Evolutionary conservation across 1,140 invertebrate genomes (phyloP).

Genomic region (Cydia strobilella): DNA sequence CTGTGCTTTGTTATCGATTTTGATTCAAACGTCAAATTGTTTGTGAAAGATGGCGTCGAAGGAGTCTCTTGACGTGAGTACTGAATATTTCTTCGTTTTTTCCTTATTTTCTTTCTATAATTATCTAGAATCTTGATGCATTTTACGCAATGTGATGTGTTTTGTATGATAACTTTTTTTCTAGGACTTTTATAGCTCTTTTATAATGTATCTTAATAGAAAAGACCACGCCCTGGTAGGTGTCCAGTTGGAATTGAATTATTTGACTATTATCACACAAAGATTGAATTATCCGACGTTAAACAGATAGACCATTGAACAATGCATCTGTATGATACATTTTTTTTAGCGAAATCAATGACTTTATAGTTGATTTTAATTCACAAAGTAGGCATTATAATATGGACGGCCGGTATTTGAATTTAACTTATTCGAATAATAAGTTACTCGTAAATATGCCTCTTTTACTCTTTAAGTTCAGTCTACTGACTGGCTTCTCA

Average conservation of each 20-base stretch:
- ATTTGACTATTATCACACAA: slow-evolving; percentile 26
- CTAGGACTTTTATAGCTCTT: slow-evolving; percentile 14
- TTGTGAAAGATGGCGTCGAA: slow-evolving; percentile 77
- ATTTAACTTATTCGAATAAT: background rate
- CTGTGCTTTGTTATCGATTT: slow-evolving; percentile 61
- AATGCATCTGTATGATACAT: background rate
- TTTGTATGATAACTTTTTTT: slow-evolving; percentile 13
- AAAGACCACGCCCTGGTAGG: slow-evolving; percentile 51
- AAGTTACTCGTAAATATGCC: background rate
- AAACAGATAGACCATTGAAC: background rate
- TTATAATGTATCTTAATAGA: slow-evolving; percentile 33
- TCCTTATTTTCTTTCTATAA: slow-evolving; percentile 21
- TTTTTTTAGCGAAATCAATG: background rate
- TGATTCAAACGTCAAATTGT: slow-evolving; percentile 67
- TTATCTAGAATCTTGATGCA: slow-evolving; percentile 12
- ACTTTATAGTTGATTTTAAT: slow-evolving; percentile 37
- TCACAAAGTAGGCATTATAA: slow-evolving; percentile 37
- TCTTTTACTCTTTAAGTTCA: background rate
- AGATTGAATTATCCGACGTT: slow-evolving; percentile 2
- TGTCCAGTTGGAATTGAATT: slow-evolving; percentile 39
- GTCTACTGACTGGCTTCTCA: background rate
- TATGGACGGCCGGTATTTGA: slow-evolving; percentile 34
- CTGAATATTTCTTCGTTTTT: slow-evolving; percentile 40
- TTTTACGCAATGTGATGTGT: slow-evolving; percentile 20
- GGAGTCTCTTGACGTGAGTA: slow-evolving; percentile 77